A percentile compares a stretch with the other conserved stretches of the same genome.
These are phyloP conservation scores for Leptosomus discolor DNA, from an alignment of 2,113 vertebrate species.

Conservation along the genomic window DNA sequence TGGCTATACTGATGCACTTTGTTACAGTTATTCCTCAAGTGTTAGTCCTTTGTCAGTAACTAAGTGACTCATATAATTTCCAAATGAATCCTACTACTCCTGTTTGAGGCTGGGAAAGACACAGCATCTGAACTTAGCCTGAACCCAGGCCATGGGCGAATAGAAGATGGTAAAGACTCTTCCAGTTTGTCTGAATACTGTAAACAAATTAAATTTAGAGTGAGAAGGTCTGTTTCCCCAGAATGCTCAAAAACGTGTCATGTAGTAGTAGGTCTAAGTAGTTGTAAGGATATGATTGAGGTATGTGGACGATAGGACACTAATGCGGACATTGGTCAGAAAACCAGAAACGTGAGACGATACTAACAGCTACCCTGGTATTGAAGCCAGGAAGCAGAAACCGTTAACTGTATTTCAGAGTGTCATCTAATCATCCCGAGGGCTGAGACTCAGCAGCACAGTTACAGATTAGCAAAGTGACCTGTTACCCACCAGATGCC, in stretches of 20 bases:
- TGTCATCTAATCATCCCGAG: not conserved
- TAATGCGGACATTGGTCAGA: not conserved
- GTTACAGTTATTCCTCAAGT: not conserved
- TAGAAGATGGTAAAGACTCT: not conserved
- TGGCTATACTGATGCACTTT: not conserved
- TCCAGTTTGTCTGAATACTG: not conserved
- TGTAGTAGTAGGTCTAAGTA: not conserved
- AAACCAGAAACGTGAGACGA: not conserved
- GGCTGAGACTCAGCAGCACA: not conserved
- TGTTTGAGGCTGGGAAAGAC: not conserved
- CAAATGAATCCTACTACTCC: not conserved
- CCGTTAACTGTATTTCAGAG: not conserved
- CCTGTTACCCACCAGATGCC: not conserved
- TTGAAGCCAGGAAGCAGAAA: not conserved
- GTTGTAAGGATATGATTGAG: not conserved
- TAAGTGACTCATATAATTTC: not conserved
- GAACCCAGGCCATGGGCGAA: not conserved
- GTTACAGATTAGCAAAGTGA: not conserved
- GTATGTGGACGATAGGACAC: not conserved
- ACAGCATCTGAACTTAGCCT: not conserved
- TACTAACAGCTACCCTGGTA: not conserved
- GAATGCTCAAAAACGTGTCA: not conserved
- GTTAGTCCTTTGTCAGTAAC: too few species aligned
- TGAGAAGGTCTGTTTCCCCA: not conserved
- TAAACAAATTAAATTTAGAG: not conserved